Percentiles rank a stretch among this genome's conserved stretches.
Conservation (phyloP, 2,888 invertebrate genomes). For the Therioaphis trifolii region DNA sequence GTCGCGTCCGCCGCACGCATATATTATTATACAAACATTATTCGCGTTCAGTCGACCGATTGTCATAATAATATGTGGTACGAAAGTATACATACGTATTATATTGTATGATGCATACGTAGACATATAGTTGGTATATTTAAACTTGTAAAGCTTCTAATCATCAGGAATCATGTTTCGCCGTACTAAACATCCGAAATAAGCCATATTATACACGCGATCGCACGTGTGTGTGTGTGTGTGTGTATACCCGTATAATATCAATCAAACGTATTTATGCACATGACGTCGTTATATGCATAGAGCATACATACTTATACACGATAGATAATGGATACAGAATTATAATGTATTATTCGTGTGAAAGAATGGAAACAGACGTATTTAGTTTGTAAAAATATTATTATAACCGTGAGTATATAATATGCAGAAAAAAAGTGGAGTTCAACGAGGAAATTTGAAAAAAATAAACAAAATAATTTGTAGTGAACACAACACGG, state of each 20-base stretch:
- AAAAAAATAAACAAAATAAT: no score
- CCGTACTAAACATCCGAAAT: slow-evolving; percentile 18
- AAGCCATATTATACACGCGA: not conserved
- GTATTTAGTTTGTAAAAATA: no score
- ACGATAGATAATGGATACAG: no score
- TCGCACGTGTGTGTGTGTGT: not conserved
- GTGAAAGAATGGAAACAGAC: no score
- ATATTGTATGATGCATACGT: not conserved
- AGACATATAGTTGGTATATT: not conserved
- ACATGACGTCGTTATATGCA: no score
- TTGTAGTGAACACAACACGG: not conserved
- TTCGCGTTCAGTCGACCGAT: slow-evolving; percentile 40
- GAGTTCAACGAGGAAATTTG: not conserved
- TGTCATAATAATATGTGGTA: slow-evolving; percentile 51
- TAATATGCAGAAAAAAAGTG: no score
- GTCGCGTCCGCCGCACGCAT: no score
- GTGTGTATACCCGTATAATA: not conserved
- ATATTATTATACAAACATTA: no score
- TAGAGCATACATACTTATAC: no score
- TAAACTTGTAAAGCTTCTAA: slow-evolving; percentile 54
- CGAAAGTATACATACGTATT: no score
- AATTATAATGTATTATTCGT: no score
- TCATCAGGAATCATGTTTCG: slow-evolving; percentile 56
- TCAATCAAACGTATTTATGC: not conserved
- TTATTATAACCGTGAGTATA: no score